phyloP scores from a whole-genome alignment of 1,140 invertebrate species.

The Drosophila funebris region DNA sequence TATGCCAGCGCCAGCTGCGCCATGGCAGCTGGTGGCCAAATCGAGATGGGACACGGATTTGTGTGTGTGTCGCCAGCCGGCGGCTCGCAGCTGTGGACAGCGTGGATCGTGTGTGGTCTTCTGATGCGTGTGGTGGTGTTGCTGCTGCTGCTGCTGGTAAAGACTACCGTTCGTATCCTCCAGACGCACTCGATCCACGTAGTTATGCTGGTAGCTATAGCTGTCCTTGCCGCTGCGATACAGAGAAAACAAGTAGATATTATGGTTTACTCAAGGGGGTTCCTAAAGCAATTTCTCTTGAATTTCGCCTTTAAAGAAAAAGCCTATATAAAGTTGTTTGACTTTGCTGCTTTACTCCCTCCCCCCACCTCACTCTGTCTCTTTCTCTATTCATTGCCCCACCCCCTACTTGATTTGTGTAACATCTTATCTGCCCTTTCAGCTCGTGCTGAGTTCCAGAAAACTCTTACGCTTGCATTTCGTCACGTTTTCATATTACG shows the following conservation, averaged over 20 bases:
- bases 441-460: background rate
- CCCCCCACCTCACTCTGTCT: background rate
- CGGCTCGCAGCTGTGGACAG: conserved; percentile 71
- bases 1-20: conserved; percentile 76
- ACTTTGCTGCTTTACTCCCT: background rate
- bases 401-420: background rate
- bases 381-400: background rate
- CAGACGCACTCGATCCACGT: conserved; percentile 79
- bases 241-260: background rate
- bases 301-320: background rate
- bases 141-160: conserved; percentile 34
- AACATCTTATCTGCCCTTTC: background rate
- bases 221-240: conserved; percentile 59
- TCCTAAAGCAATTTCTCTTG: background rate
- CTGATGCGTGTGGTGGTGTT: conserved; percentile 7
- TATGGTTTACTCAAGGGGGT: background rate
- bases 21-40: conserved; percentile 83
- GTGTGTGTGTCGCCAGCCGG: conserved; percentile 81
- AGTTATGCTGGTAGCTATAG: conserved; percentile 76
- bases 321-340: background rate
- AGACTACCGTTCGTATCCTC: conserved; percentile 39
- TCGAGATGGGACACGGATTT: conserved; percentile 82
- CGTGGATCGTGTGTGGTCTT: conserved; percentile 58
- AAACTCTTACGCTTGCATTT: background rate
- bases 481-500: conserved; percentile 1